Percentiles rank a stretch among this genome's conserved stretches.
phyloP scores from a whole-genome alignment of 2,113 vertebrate species.

The Cavia porcellus region DNA sequence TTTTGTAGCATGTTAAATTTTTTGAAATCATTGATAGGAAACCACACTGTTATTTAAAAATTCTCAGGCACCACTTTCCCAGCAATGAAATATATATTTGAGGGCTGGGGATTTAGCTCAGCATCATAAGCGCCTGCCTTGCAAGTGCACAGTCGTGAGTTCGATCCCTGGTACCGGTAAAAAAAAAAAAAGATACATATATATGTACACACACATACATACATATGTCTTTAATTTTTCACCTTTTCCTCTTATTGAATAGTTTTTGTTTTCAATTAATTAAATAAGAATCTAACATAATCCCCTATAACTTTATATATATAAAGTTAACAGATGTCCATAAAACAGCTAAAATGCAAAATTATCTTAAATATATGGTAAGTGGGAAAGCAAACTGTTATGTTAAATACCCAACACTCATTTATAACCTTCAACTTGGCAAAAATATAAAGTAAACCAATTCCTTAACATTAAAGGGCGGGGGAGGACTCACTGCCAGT shows the following conservation, averaged over 20 bases:
- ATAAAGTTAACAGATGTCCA: neutral
- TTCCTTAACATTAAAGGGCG: neutral
- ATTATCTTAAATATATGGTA: conserved; percentile 6
- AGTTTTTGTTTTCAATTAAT: neutral
- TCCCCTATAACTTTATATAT: neutral
- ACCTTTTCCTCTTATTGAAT: neutral
- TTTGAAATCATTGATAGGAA: neutral
- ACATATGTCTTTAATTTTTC: neutral
- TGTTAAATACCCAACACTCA: neutral
- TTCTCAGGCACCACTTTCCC: neutral
- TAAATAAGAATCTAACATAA: neutral
- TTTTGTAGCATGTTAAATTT: neutral
- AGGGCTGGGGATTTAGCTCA: no score
- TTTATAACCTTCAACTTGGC: conserved; percentile 20
- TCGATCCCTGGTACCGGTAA: no score
- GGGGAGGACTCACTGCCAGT: neutral
- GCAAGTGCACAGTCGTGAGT: no score
- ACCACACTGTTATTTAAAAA: conserved; percentile 28
- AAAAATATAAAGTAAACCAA: conserved; percentile 55
- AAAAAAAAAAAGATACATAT: neutral
- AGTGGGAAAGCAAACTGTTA: conserved; percentile 35
- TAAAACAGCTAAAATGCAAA: conserved; percentile 6
- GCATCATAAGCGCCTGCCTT: no score
- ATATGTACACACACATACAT: neutral
- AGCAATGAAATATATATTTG: neutral